Evolutionary conservation across 2,113 vertebrate species (phyloP), one percentile per base, ranked within the genome.

Genomic region (Indri indri): DNA sequence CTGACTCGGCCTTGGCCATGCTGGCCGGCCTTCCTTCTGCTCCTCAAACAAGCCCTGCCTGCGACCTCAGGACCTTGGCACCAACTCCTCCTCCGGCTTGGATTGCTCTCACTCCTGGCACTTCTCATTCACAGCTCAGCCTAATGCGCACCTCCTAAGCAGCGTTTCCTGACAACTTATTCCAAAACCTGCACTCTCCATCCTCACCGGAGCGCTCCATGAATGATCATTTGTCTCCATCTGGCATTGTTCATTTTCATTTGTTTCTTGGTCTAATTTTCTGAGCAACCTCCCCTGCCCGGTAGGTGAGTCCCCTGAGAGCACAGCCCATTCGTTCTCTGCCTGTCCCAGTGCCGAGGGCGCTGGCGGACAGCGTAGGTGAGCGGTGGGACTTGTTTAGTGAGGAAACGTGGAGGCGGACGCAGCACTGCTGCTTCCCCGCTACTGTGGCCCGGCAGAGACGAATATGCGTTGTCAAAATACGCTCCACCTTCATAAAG

Each of bases 41-140:
- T 6, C 7, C 40, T 40, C 50, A 3, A 0, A 0, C 18, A 6
- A 7, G 30, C 45, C 52, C 47, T 20, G 0, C 37, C 0, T 0
- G 9, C 3, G 8, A 45, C n/a, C 93, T 1, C 52, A 40, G 40
- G 54, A 37, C 6, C 18, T 76, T 61, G 27, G 32, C 32, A 22
- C 63, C 1, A 8, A 20, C 54, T 25, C n/a, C 1, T 10, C 50
- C 23, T 42, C 7, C 1, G 0, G 27, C 23, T 6, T 17, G 23
- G 2, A 6, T 1, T 0, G 42, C 9, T 34, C n/a, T 22, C 0
- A 17, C 23, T 6, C 17, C 9, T 1, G 3, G 16, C 0, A 2
- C 18, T 37, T 50, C 12, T 54, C 18, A 27, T 17, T 27, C 52
- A 45, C 13, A 7, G 23, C 20, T 45, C n/a, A 4, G n/a, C 2